A percentile compares a stretch with the other conserved stretches of the same genome.
Conservation (phyloP, 2,113 vertebrate species). For the Ceratotherium simum region DNA sequence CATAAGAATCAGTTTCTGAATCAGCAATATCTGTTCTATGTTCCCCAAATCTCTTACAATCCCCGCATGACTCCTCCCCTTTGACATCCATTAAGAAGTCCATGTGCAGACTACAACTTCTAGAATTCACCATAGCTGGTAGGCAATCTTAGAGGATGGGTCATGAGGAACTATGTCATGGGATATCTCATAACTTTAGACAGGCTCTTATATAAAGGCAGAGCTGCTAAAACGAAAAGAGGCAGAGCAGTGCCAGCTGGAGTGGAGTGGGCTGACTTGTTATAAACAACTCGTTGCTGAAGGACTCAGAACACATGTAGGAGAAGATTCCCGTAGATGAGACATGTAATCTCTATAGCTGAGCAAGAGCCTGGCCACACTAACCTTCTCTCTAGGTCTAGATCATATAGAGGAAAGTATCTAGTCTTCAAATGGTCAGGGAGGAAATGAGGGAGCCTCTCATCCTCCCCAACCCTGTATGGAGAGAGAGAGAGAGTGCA, state of each 20-base stretch:
- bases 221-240: neutral
- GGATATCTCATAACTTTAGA: neutral
- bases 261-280: neutral
- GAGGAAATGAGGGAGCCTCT: neutral
- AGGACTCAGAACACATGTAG: neutral
- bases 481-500: neutral
- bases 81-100: neutral
- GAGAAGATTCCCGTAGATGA: neutral
- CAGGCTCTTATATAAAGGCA: neutral
- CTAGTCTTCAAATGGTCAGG: neutral
- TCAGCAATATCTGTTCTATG: neutral
- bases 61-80: neutral
- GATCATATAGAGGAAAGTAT: neutral
- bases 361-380: neutral
- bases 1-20: neutral
- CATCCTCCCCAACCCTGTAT: too few relatives aligned
- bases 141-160: neutral
- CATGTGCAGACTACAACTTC: neutral
- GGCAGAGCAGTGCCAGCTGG: neutral
- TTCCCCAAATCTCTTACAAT: neutral
- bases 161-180: neutral
- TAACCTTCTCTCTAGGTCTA: neutral
- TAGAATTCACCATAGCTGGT: neutral
- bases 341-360: neutral
- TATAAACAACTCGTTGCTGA: neutral